Percentiles rank a stretch among this genome's conserved stretches.
These are phyloP conservation scores for Lasioglossum vierecki DNA, from an alignment of 2,888 invertebrate genomes.

Conservation along the genomic window DNA sequence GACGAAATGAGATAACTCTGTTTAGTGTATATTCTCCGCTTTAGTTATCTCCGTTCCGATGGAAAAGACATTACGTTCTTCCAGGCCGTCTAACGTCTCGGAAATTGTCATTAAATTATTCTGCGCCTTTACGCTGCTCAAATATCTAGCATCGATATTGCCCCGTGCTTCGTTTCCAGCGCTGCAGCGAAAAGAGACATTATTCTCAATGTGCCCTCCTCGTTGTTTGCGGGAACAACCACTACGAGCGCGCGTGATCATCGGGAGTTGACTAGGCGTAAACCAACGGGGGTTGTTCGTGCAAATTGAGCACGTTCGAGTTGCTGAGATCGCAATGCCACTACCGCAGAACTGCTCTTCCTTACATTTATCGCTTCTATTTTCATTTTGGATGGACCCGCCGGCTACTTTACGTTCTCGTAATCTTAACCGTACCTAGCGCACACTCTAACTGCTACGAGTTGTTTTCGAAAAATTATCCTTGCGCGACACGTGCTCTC, in stretches of 20 bases:
- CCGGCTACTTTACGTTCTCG: not conserved
- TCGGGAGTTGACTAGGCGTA: slow-evolving; percentile 60
- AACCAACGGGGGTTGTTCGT: slow-evolving; percentile 53
- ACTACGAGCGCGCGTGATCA: slow-evolving; percentile 50
- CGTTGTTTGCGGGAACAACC: slow-evolving; percentile 49
- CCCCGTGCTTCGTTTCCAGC: slow-evolving; percentile 31
- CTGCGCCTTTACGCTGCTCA: slow-evolving; percentile 31
- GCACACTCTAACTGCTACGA: not conserved
- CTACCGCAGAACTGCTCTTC: slow-evolving; percentile 37
- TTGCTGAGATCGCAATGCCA: slow-evolving; percentile 53
- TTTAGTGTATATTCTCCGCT: not conserved
- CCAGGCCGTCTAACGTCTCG: slow-evolving; percentile 16
- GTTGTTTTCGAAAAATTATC: not conserved
- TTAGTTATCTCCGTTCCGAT: not conserved
- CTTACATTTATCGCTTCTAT: slow-evolving; percentile 42
- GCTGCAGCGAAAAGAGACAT: slow-evolving; percentile 46
- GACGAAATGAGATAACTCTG: not conserved
- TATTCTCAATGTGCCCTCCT: slow-evolving; percentile 45
- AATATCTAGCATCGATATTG: slow-evolving; percentile 29
- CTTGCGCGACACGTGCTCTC: not conserved
- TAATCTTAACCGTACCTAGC: not conserved
- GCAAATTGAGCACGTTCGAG: slow-evolving; percentile 64
- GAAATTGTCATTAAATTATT: slow-evolving; percentile 53
- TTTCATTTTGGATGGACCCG: slow-evolving; percentile 33
- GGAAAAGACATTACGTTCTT: slow-evolving; percentile 39